Percentiles rank a stretch among this genome's conserved stretches.
These are phyloP conservation scores for Drosophila bocqueti DNA, from an alignment of 1,140 invertebrate species.

Conservation along the genomic window DNA sequence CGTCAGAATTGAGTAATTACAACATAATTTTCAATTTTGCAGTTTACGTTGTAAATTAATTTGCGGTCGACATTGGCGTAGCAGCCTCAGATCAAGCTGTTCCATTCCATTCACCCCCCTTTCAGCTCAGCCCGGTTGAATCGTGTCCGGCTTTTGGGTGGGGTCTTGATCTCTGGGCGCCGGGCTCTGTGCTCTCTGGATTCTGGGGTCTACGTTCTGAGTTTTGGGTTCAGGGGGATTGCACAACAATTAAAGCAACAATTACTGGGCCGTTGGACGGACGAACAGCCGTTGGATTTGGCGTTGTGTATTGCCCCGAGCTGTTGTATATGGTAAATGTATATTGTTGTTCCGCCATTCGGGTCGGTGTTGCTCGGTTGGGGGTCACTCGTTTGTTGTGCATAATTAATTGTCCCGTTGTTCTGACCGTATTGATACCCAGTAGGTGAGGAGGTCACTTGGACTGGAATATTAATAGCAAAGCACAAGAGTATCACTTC, in stretches of 20 bases:
- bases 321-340: slow-evolving; percentile 11
- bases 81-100: slow-evolving; percentile 37
- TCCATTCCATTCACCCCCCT: slow-evolving; percentile 11
- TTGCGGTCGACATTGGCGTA: slow-evolving; percentile 79
- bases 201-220: neutral
- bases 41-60: slow-evolving; percentile 84
- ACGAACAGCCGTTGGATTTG: slow-evolving; percentile 35
- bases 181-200: neutral
- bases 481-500: neutral
- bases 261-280: slow-evolving; percentile 69
- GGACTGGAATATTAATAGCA: neutral
- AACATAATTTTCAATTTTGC: slow-evolving; percentile 84
- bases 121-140: slow-evolving; percentile 9
- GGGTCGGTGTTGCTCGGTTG: slow-evolving; percentile 18
- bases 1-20: slow-evolving; percentile 83
- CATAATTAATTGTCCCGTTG: slow-evolving; percentile 80
- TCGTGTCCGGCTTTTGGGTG: slow-evolving; percentile 42
- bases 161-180: slow-evolving; percentile 21
- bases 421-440: slow-evolving; percentile 49
- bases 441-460: slow-evolving; percentile 5
- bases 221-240: slow-evolving; percentile 15
- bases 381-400: slow-evolving; percentile 71
- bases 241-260: slow-evolving; percentile 80
- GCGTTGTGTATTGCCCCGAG: slow-evolving; percentile 10
- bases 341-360: slow-evolving; percentile 25